Conservation (phyloP, 2,113 vertebrate species). For the Psammodynastes pulverulentus region DNA sequence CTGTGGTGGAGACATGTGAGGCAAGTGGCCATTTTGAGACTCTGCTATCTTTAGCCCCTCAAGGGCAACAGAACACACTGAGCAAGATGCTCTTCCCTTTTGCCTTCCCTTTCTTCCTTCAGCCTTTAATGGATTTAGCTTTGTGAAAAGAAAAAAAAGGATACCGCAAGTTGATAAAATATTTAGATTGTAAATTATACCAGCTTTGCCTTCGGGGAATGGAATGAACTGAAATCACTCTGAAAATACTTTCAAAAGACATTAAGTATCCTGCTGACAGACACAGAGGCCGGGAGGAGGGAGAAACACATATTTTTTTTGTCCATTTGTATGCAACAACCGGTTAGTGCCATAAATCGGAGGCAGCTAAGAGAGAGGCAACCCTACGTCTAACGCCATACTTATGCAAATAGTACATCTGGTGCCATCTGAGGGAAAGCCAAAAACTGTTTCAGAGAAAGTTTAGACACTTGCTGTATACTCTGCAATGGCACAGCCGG, state of each 20-base stretch:
- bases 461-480: neutral
- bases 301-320: neutral
- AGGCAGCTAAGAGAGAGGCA: conserved; percentile 18
- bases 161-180: conserved; percentile 15
- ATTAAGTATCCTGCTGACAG: conserved; percentile 8
- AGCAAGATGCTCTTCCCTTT: neutral
- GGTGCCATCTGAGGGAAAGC: conserved; percentile 37
- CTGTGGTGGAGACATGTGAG: neutral
- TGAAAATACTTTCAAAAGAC: conserved; percentile 6
- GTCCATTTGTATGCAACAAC: conserved; percentile 25
- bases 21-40: neutral
- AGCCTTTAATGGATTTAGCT: neutral
- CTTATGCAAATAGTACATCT: conserved; percentile 46
- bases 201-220: neutral
- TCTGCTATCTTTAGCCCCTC: neutral
- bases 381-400: neutral
- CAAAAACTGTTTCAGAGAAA: conserved; percentile 40
- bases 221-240: neutral
- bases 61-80: neutral
- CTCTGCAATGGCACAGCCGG: conserved; percentile 20
- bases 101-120: neutral
- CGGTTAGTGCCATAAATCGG: conserved; percentile 6
- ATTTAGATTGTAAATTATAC: conserved; percentile 33
- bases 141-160: neutral
- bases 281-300: neutral